A percentile compares a stretch with the other conserved stretches of the same genome.
These are phyloP conservation scores for Athalia rosae DNA, from an alignment of 2,888 invertebrate genomes.

Conservation along the genomic window DNA sequence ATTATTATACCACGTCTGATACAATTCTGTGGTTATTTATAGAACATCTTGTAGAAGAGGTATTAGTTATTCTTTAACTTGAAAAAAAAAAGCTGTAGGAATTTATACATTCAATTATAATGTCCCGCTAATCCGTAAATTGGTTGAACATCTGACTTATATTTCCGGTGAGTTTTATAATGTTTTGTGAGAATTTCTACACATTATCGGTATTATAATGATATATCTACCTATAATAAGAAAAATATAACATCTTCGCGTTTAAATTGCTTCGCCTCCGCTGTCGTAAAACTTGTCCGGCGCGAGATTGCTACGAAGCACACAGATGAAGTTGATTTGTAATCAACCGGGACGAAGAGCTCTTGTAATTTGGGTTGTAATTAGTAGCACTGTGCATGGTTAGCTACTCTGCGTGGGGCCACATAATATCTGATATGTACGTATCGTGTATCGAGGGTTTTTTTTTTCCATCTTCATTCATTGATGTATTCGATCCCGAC, in stretches of 20 bases:
- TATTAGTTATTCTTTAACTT: too few species aligned
- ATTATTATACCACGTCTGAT: too few species aligned
- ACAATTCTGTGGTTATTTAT: too few species aligned
- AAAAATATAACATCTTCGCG: neutral
- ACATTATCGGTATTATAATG: too few species aligned
- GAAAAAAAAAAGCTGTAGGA: too few species aligned
- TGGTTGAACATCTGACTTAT: too few species aligned
- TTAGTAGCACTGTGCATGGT: slow-evolving; percentile 16
- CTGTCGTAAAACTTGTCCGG: slow-evolving; percentile 30
- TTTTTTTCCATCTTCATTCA: slow-evolving; percentile 26
- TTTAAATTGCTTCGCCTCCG: slow-evolving; percentile 28
- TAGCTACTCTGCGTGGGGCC: slow-evolving; percentile 22
- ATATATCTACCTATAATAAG: neutral
- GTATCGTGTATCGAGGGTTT: neutral
- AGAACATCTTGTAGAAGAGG: too few species aligned
- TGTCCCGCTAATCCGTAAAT: too few species aligned
- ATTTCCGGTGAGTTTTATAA: neutral
- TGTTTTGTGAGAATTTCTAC: slow-evolving; percentile 13
- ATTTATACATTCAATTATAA: too few species aligned
- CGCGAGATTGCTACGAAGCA: too few species aligned
- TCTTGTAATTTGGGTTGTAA: slow-evolving; percentile 40
- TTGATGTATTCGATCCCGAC: slow-evolving; percentile 7
- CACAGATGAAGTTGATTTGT: slow-evolving; percentile 27
- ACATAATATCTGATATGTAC: neutral
- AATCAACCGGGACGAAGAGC: slow-evolving; percentile 27